phyloP scores from a whole-genome alignment of 1,140 invertebrate genomes.

The Drosophila willistoni region DNA sequence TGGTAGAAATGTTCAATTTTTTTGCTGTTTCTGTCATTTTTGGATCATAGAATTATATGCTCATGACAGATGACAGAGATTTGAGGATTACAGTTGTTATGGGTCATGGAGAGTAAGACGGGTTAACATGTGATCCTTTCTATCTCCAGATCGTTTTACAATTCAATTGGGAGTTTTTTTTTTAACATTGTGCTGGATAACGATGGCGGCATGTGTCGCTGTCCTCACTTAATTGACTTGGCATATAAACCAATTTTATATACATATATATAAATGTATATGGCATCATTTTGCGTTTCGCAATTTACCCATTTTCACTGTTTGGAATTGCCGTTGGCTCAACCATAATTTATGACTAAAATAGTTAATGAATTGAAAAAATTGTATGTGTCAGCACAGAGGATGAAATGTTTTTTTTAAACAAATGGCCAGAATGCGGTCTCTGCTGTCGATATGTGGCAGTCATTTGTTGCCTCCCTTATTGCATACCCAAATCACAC shows the following conservation, averaged over 20 bases:
- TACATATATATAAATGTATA: not conserved
- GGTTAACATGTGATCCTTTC: not conserved
- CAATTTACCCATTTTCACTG: constrained; percentile 7
- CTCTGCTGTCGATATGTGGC: constrained; percentile 28
- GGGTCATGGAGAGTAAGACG: no score
- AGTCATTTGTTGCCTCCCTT: not conserved
- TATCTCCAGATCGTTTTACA: not conserved
- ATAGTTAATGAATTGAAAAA: constrained; percentile 69
- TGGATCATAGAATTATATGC: no score
- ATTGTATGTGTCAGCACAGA: constrained; percentile 57
- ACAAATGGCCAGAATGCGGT: constrained; percentile 46
- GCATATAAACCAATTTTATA: not conserved
- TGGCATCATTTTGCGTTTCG: not conserved
- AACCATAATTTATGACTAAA: constrained; percentile 62
- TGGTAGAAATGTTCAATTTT: no score
- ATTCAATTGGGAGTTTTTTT: constrained; percentile 2
- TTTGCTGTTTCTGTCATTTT: no score
- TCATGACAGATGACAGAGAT: no score
- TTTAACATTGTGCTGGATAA: not conserved
- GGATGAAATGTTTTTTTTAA: constrained; percentile 53
- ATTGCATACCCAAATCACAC: not conserved
- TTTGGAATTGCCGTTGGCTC: constrained; percentile 13
- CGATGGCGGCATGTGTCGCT: not conserved
- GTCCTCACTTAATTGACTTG: constrained; percentile 9
- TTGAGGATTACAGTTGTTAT: no score